Conservation (phyloP, 2,113 vertebrate species). For the Cyanistes caeruleus region DNA sequence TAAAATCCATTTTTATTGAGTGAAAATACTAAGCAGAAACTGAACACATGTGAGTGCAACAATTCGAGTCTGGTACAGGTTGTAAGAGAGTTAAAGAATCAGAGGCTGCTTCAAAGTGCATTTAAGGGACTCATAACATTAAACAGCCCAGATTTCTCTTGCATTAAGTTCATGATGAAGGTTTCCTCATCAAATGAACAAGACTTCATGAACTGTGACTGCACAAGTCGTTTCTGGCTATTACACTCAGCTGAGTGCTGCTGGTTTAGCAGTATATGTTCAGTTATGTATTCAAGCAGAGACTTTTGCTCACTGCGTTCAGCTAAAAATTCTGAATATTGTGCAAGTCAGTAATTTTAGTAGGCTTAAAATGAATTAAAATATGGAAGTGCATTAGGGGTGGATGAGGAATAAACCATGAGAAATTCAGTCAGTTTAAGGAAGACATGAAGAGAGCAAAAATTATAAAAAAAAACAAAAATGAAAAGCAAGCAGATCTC, state of each 20-base stretch:
- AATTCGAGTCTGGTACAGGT: not conserved
- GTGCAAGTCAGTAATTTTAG: not conserved
- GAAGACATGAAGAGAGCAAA: not conserved
- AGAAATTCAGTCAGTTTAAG: not conserved
- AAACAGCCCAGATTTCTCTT: not conserved
- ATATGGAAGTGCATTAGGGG: not conserved
- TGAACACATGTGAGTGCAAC: not conserved
- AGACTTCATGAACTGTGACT: slow-evolving; percentile 3
- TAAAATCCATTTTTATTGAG: not conserved
- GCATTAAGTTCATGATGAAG: not conserved
- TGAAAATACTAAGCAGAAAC: not conserved
- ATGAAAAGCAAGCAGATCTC: not conserved
- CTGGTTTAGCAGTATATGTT: not conserved
- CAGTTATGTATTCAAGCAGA: not conserved
- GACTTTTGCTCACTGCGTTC: not conserved
- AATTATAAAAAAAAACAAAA: no score
- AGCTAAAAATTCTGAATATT: not conserved
- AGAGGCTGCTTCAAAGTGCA: not conserved
- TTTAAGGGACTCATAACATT: not conserved
- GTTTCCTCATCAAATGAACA: not conserved
- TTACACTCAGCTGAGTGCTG: not conserved
- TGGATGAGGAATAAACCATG: not conserved
- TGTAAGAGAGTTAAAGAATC: not conserved
- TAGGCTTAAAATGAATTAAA: not conserved
- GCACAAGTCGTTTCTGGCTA: not conserved